These are phyloP conservation scores for Tamias sibiricus DNA, from an alignment of 2,113 vertebrate genomes.

Conservation along the genomic window DNA sequence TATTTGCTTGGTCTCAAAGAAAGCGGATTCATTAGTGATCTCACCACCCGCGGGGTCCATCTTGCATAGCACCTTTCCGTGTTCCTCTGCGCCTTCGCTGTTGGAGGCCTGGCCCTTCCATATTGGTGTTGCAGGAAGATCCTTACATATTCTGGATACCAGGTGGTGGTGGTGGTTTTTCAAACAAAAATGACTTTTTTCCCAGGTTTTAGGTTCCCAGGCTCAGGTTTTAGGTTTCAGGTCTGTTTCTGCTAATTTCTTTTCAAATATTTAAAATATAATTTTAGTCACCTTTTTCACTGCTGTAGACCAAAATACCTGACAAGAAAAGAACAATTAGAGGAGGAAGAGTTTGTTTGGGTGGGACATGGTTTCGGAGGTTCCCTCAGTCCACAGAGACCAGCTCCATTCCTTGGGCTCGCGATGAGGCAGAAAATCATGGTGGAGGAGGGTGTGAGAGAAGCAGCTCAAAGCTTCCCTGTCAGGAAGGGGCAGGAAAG, in stretches of 20 bases:
- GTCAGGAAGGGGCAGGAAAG: no score
- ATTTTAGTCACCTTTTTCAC: no score
- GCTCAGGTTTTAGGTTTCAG: background rate
- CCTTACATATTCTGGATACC: background rate
- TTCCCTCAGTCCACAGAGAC: no score
- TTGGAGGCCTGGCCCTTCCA: background rate
- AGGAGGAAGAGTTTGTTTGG: no score
- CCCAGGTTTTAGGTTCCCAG: background rate
- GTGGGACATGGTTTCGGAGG: no score
- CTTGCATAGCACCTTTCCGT: background rate
- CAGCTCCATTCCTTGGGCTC: no score
- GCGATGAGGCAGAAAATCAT: no score
- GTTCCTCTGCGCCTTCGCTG: rapidly evolving
- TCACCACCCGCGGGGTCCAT: rapidly evolving
- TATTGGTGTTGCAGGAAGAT: background rate
- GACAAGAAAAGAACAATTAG: no score
- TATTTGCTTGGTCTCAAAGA: no score
- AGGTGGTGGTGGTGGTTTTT: background rate
- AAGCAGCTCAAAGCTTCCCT: no score
- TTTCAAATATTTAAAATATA: background rate
- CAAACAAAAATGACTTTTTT: background rate
- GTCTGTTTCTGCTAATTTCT: background rate
- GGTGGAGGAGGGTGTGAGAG: no score
- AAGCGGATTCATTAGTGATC: rapidly evolving
- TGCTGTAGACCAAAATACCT: no score